Conservation (phyloP, 2,888 invertebrate species). For the Cantharis rustica region DNA sequence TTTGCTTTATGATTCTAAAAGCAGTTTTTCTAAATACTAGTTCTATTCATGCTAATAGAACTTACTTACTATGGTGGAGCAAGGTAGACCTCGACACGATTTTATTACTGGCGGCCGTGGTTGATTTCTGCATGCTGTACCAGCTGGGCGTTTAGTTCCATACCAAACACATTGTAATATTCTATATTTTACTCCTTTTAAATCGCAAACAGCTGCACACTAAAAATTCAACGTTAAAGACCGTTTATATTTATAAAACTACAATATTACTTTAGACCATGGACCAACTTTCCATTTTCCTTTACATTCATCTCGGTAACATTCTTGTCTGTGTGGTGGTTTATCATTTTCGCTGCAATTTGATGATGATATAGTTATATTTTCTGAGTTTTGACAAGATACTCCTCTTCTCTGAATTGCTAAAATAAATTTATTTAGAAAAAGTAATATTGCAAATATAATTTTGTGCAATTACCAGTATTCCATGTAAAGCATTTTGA, state of each 20-base stretch:
- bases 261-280: conserved; percentile 85
- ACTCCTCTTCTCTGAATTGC: conserved; percentile 77
- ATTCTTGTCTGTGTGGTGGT: conserved; percentile 80
- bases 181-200: conserved; percentile 84
- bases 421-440: conserved; percentile 39
- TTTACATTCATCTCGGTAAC: conserved; percentile 81
- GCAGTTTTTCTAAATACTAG: conserved; percentile 55
- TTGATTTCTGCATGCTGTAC: conserved; percentile 80
- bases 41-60: conserved; percentile 25
- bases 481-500: conserved; percentile 78
- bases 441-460: no score
- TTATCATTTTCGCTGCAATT: conserved; percentile 74
- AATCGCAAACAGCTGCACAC: conserved; percentile 86
- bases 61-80: conserved; percentile 61
- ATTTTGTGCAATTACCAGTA: conserved; percentile 58
- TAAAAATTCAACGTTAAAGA: conserved; percentile 52
- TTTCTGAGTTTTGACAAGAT: conserved; percentile 60
- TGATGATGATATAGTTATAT: conserved; percentile 49
- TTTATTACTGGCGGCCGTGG: conserved; percentile 78
- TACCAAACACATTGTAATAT: conserved; percentile 93
- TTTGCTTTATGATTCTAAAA: no score
- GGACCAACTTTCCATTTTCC: conserved; percentile 89
- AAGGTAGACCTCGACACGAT: conserved; percentile 74
- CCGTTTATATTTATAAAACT: not conserved
- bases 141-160: conserved; percentile 80